These are phyloP conservation scores for Heteromurus nitidus DNA, from an alignment of 2,888 invertebrate genomes.

Conservation along the genomic window DNA sequence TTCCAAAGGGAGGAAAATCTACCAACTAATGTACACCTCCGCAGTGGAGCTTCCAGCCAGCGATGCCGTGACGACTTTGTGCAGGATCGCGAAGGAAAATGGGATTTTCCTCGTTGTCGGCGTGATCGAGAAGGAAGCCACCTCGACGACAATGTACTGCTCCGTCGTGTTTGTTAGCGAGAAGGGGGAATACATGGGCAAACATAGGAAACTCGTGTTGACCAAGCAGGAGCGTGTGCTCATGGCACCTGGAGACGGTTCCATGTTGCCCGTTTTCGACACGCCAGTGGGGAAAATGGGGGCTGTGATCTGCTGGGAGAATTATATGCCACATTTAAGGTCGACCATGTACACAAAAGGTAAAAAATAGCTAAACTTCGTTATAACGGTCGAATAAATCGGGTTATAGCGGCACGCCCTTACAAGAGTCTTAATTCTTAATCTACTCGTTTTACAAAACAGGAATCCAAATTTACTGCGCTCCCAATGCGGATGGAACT, in stretches of 20 bases:
- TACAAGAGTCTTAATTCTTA: background rate
- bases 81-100: conserved; percentile 58
- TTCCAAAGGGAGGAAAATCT: conserved; percentile 54
- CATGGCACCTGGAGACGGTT: conserved; percentile 65
- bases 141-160: conserved; percentile 62
- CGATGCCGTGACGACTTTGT: conserved; percentile 36
- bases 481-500: conserved; percentile 56
- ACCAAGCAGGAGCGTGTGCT: conserved; percentile 46
- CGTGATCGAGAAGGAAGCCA: conserved; percentile 59
- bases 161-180: conserved; percentile 51
- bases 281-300: conserved; percentile 63
- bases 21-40: conserved; percentile 54
- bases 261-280: conserved; percentile 63
- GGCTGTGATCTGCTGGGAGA: conserved; percentile 68
- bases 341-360: conserved; percentile 66
- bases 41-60: conserved; percentile 66
- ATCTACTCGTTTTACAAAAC: background rate
- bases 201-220: conserved; percentile 63
- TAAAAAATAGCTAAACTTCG: conserved; percentile 4
- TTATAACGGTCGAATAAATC: too few species aligned
- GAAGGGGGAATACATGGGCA: conserved; percentile 60
- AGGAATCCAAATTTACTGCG: conserved; percentile 69
- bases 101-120: conserved; percentile 61
- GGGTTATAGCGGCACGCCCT: too few species aligned
- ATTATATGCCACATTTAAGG: conserved; percentile 67